Evolutionary conservation across 2,797 vertebrate genomes (phyloP).

Genomic region (Hipposideros larvatus): DNA sequence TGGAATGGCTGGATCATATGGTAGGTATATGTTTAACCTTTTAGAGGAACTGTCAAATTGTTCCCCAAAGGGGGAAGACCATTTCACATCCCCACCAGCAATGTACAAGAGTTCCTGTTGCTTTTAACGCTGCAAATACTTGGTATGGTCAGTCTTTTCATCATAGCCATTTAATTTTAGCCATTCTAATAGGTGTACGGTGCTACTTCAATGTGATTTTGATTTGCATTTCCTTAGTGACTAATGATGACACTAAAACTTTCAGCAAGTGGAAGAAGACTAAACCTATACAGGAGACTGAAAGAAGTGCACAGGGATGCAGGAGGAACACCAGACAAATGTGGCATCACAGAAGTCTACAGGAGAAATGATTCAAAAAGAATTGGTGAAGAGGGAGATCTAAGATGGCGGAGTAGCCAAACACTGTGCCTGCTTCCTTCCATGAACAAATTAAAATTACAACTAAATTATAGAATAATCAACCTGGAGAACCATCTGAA

Average conservation of each 20-base stretch:
- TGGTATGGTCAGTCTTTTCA: not conserved
- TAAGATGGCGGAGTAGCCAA: too few species aligned
- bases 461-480: too few species aligned
- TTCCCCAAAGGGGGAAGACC: not conserved
- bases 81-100: not conserved
- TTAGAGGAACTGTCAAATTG: not conserved
- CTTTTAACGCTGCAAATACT: not conserved
- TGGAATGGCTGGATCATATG: too few species aligned
- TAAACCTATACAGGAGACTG: not conserved
- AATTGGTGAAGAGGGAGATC: too few species aligned
- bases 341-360: not conserved
- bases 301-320: not conserved
- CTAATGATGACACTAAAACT: not conserved
- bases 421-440: too few species aligned
- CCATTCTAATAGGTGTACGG: not conserved
- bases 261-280: not conserved
- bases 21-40: not conserved
- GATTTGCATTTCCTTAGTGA: not conserved
- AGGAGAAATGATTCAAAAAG: not conserved
- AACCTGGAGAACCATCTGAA: too few species aligned
- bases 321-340: not conserved
- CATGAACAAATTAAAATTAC: too few species aligned
- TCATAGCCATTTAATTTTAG: not conserved
- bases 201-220: not conserved
- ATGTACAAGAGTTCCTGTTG: not conserved